Conservation (phyloP, 2,113 vertebrate species). For the Raja brachyura region DNA sequence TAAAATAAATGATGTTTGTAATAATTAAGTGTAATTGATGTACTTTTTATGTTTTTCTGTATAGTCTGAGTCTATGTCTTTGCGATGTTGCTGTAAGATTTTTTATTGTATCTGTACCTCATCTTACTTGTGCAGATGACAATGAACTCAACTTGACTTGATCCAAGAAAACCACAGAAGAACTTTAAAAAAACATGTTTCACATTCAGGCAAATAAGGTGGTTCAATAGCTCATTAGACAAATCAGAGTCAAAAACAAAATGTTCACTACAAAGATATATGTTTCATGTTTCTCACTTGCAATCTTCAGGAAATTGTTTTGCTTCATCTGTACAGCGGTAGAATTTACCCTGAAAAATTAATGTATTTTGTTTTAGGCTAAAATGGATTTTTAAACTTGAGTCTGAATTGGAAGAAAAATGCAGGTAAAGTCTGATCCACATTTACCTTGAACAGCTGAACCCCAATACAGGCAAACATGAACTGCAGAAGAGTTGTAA, state of each 20-base stretch:
- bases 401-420: conserved; percentile 40
- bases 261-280: background rate
- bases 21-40: too few relatives aligned
- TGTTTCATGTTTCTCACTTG: conserved; percentile 62
- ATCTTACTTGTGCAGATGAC: background rate
- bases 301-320: conserved; percentile 85
- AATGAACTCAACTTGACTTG: too few relatives aligned
- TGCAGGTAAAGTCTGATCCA: conserved; percentile 3
- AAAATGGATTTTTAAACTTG: background rate
- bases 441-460: conserved; percentile 88
- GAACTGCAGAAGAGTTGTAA: conserved; percentile 96
- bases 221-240: background rate
- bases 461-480: conserved; percentile 99
- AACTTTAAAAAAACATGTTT: background rate
- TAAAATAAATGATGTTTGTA: background rate
- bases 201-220: background rate
- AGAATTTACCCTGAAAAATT: conserved; percentile 81
- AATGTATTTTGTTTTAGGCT: background rate
- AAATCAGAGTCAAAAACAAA: background rate
- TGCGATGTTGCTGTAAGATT: too few relatives aligned
- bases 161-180: background rate
- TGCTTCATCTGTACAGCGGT: conserved; percentile 90
- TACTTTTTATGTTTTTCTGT: too few relatives aligned
- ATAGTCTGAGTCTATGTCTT: too few relatives aligned
- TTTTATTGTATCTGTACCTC: too few relatives aligned